Conservation (phyloP, 2,797 vertebrate species). For the Gila robusta region DNA sequence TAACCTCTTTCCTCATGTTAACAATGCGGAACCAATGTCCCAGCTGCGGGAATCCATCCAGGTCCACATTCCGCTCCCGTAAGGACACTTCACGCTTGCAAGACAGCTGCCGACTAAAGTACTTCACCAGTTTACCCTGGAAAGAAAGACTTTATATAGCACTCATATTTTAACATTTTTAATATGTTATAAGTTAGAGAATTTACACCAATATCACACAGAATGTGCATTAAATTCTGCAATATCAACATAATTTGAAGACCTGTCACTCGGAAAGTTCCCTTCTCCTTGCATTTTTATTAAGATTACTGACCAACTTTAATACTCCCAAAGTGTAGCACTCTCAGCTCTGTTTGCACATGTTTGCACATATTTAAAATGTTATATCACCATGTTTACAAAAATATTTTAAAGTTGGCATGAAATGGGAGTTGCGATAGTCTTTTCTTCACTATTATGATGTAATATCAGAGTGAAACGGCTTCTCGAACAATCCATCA, state of each 20-base stretch:
- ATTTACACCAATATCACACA: neutral
- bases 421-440: no score
- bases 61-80: constrained; percentile 90
- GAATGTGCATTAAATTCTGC: neutral
- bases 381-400: neutral
- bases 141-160: neutral
- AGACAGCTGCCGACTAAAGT: constrained; percentile 98
- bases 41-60: constrained; percentile 94
- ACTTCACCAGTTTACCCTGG: constrained; percentile 98
- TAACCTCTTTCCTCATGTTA: constrained; percentile 94
- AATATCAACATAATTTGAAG: neutral
- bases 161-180: neutral
- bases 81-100: constrained; percentile 95
- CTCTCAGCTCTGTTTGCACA: no score
- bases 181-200: neutral
- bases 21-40: constrained; percentile 97
- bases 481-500: no score
- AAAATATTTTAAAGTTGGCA: no score
- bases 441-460: no score
- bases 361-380: neutral
- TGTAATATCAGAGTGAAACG: no score
- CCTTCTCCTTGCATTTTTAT: neutral
- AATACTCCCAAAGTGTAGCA: no score
- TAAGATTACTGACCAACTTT: neutral
- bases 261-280: neutral